phyloP scores from a whole-genome alignment of 2,888 invertebrate genomes.

The Schizaphis graminum region DNA sequence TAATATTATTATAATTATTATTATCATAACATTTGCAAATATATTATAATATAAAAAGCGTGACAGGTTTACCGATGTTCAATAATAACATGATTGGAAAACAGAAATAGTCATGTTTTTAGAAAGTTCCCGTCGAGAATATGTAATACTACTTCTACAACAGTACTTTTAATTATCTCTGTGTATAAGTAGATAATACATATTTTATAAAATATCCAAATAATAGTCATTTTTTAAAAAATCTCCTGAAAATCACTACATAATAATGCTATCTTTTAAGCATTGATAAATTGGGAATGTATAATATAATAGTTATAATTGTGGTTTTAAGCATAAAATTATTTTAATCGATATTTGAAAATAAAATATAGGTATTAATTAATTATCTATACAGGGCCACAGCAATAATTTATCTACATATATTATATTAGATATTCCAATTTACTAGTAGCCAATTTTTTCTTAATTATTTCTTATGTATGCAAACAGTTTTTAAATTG shows the following conservation, averaged over 20 bases:
- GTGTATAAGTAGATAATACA: neutral
- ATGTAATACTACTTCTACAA: neutral
- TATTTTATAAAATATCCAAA: neutral
- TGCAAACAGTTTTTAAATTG: neutral
- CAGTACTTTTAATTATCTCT: neutral
- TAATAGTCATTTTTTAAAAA: neutral
- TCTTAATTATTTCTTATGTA: neutral
- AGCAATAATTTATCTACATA: neutral
- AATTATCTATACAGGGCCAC: neutral
- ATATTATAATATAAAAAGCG: neutral
- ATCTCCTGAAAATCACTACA: no score
- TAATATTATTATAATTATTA: neutral
- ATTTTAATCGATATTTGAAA: neutral
- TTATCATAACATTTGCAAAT: neutral
- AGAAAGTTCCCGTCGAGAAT: neutral
- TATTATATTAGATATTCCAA: neutral
- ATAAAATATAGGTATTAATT: neutral
- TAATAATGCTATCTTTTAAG: neutral
- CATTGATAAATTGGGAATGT: neutral
- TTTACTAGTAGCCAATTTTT: neutral
- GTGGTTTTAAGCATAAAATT: no score
- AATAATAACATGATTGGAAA: neutral
- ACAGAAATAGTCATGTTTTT: neutral
- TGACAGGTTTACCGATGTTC: neutral
- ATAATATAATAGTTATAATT: neutral